A percentile compares a stretch with the other conserved stretches of the same genome.
Conservation (phyloP, 2,888 invertebrate genomes). For the Dicyrtoma fusca region DNA sequence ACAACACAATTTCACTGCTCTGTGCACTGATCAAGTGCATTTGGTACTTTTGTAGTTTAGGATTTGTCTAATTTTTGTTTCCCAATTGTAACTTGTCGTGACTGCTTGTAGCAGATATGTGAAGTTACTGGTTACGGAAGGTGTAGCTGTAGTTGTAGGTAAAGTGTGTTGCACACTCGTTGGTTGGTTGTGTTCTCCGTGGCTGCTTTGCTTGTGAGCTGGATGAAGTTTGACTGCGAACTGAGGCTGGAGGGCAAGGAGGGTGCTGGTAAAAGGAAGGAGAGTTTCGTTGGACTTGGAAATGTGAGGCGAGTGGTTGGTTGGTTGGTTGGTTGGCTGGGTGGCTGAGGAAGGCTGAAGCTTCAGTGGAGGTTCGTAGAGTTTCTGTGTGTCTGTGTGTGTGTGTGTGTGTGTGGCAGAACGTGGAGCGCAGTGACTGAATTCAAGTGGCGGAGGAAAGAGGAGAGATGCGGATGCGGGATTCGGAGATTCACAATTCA, state of each 20-base stretch:
- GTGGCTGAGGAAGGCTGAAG: background rate
- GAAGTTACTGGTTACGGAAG: too few relatives aligned
- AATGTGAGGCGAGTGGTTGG: background rate
- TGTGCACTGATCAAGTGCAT: too few relatives aligned
- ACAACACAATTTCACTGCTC: too few relatives aligned
- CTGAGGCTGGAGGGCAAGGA: conserved; percentile 54
- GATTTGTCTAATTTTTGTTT: too few relatives aligned
- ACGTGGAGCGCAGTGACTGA: conserved; percentile 21
- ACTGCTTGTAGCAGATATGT: too few relatives aligned
- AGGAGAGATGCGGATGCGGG: conserved; percentile 31
- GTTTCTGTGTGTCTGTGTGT: background rate
- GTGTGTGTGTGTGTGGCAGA: background rate
- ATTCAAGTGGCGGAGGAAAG: conserved; percentile 24
- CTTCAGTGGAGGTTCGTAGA: too few relatives aligned
- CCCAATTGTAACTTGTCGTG: too few relatives aligned
- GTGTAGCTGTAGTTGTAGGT: too few relatives aligned
- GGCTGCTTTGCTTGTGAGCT: conserved; percentile 10
- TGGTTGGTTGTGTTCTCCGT: too few relatives aligned
- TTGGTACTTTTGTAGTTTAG: too few relatives aligned
- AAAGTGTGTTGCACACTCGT: too few relatives aligned
- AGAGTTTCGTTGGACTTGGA: background rate
- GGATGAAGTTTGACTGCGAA: conserved; percentile 27
- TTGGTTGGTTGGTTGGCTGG: background rate
- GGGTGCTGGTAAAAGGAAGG: conserved; percentile 48
- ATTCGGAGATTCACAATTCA: conserved; percentile 23